Conservation (phyloP, 2,113 vertebrate species). For the Emydura subglobosa region DNA sequence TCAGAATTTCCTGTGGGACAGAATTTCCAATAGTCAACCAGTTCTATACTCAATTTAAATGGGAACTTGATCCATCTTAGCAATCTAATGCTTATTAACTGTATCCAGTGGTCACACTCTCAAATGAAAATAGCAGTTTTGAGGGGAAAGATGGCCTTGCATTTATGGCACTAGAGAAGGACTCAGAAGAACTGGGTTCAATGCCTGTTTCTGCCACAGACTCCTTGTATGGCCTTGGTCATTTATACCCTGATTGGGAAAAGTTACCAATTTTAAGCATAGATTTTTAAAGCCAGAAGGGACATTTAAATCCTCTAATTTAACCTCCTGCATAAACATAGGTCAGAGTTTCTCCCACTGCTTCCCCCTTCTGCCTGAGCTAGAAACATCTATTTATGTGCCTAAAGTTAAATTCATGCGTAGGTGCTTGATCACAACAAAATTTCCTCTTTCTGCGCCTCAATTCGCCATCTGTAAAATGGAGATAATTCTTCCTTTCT, state of each 20-base stretch:
- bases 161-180: not conserved
- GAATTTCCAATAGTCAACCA: slow-evolving; percentile 4
- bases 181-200: too few species aligned
- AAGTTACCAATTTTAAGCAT: too few species aligned
- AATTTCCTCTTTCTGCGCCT: not conserved
- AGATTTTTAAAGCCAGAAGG: too few species aligned
- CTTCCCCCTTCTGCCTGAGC: too few species aligned
- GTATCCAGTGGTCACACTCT: not conserved
- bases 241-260: not conserved
- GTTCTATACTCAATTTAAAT: not conserved
- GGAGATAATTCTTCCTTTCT: not conserved
- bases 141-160: not conserved
- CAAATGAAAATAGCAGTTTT: not conserved
- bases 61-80: not conserved
- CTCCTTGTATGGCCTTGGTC: not conserved
- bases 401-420: not conserved
- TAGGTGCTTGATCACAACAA: not conserved
- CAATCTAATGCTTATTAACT: not conserved
- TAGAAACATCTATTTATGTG: not conserved
- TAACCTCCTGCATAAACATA: too few species aligned
- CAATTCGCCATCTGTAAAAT: not conserved
- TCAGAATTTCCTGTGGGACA: not conserved
- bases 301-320: too few species aligned
- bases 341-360: too few species aligned
- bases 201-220: not conserved